Base-by-base conservation (phyloP, 1,140 invertebrate species). In the Drosophila lacteicornis region DNA sequence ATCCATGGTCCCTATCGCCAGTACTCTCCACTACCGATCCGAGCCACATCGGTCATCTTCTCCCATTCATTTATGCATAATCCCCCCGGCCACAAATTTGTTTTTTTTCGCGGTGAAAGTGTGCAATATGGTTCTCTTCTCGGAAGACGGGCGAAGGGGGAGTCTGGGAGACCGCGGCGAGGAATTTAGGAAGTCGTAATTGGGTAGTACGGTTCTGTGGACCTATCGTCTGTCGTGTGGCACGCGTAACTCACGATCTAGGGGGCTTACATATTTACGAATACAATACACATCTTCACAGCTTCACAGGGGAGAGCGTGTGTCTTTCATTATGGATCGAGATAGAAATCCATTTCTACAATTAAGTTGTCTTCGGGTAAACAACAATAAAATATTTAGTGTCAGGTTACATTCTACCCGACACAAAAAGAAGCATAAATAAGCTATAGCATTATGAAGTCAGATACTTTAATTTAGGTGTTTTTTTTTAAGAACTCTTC, bases 91-190 rank as follows among this genome's bases (percentile, higher is more conserved):
- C 67, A 60, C 40, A 55, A 76, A 81, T 88, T 83, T 67, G 70
- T 67, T 78, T 78, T 78, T 75, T 80, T 83, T 83, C 60, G 80
- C 80, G 83, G 83, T 88, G 83, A 87, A 87, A 87, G 83, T 87
- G 83, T 75, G 80, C 82, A 79, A 79, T 40, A 58, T 77, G 67
- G 40, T 73, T 43, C 61, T 67, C 42, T 58, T n/a, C 12, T 25
- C 4, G 42, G 70, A 60, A 60, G n/a, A 51, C 45, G 12, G 19
- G 15, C 8, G 40, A 30, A 25, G 17, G 19, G 17, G 38, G 25
- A 46, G 30, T 15, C 40, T 13, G 36, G 36, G 12, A 13, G 5
- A 13, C 50, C 38, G 40, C 30, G 42, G 11, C 6, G 17, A 36
- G 62, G 55, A 77, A 60, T 60, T 61, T 67, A 46, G 57, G 71